Evolutionary conservation across 2,888 invertebrate genomes (phyloP), one percentile per base, ranked within the genome.

Genomic region (Nomada hirtipes): DNA sequence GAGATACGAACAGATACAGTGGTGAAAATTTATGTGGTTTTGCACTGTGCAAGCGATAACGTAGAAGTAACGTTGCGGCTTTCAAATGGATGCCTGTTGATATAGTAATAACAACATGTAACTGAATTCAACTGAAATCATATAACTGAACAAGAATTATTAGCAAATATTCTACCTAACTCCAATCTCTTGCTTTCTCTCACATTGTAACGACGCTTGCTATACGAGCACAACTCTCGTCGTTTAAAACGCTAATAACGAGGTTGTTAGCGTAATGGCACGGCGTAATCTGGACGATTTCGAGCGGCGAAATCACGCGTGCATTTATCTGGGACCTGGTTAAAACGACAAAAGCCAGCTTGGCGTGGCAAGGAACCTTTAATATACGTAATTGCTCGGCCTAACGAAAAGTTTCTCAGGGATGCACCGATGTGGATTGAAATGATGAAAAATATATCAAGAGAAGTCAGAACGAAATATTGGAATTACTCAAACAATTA

Each of bases 381-480:
- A 61, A 61, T 64, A 36, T 20, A 55, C 69, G 64, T 79, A 70
- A 77, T 79, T 69, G 68, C 59, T 69, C n/a, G 57, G 18, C 23
- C 18, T 63, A 13, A 23, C 36, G 53, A 42, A 42, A 64, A 47
- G 42, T 26, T 36, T 36, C 36, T 26, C 53, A 36, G 4, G 13
- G 4, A 4, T 0, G 7, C 50, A 69, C 64, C 55, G 52, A 77
- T 64, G 47, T 15, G 47, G 3, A 47, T 15, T 10, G 13, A 11
- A 15, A 47, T 47, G 11, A 15, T 47, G 3, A 47, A 15, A 15
- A 47, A 47, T 47, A 47, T 47, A 15, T 13, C 15, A 47, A 47
- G 47, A 4, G 10, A 47, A 1, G 4, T 47, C 47, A 1, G 1
- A 13, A 47, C 36, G 36, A 36, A 1, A 36, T 36, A 36, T 36